Evolutionary conservation across 2,888 invertebrate genomes (phyloP), one percentile per base, ranked within the genome.

Genomic region (Eugnorisma glareosa): DNA sequence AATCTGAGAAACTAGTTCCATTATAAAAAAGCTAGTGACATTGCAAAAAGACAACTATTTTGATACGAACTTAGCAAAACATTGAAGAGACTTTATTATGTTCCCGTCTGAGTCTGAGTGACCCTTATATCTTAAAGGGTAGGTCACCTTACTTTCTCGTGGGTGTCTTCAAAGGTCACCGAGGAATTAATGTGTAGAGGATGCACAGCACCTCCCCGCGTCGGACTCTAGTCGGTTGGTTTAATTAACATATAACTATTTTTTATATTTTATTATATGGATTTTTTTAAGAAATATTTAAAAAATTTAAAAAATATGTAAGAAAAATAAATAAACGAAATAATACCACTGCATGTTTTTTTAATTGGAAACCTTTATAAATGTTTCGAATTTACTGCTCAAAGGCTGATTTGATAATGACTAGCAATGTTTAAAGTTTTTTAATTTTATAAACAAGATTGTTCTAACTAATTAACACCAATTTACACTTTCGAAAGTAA

Each of bases 71-170:
- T 43, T 28, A 43, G 21, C 35, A 24, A 43, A 43, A 73, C 73
- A 57, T 45, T 45, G 10, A 51, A 15, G 13, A 54, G 28, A 4
- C 24, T 2, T 63, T 3, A 37, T 67, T 48, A n/a, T 51, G 6
- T n/a, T 40, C 4, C 24, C 28, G 21, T 48, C 37, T 76, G 31
- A 5, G 59, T 31, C 28, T 57, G 31, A n/a, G 7, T 67, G 21
- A 48, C 37, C 37, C 21, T 18, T 18, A n/a, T 28, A 51, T 24
- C 10, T 21, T 35, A 37, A 45, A 67, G 66, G 28, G 24, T 28
- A 54, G 63, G 54, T 70, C 61, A 54, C 31, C 37, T 70, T 35
- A 37, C 18, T 37, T 63, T 37, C 37, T 61, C n/a, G 48, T 45
- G 59, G 37, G 31, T 24, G 18, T 8, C 35, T 54, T 28, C 35